A percentile compares a stretch with the other conserved stretches of the same genome.
phyloP scores from a whole-genome alignment of 1,140 invertebrate species.

The Episyrphus balteatus region DNA sequence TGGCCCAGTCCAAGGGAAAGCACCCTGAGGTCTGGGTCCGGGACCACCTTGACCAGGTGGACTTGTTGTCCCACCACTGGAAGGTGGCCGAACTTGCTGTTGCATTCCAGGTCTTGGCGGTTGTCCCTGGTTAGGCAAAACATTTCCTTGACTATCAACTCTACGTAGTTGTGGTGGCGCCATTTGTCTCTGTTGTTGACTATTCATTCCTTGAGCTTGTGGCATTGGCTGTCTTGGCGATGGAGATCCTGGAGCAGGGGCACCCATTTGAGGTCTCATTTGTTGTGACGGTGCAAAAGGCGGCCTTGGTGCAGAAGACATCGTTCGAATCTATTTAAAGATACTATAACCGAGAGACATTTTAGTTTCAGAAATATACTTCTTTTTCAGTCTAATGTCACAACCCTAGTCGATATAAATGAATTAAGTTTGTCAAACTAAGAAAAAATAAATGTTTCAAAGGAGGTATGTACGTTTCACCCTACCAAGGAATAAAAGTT shows the following conservation, averaged over 20 bases:
- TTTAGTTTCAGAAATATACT: no score
- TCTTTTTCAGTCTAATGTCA: no score
- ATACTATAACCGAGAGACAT: no score
- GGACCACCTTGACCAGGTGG: constrained; percentile 26
- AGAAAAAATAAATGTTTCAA: no score
- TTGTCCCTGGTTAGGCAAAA: constrained; percentile 23
- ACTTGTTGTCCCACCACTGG: constrained; percentile 17
- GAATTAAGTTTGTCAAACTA: no score
- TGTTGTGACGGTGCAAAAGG: background rate
- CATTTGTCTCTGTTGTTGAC: background rate
- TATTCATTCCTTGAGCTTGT: background rate
- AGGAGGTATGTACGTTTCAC: no score
- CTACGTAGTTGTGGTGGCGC: constrained; percentile 18
- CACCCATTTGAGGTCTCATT: background rate
- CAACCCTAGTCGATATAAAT: no score
- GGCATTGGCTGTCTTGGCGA: background rate
- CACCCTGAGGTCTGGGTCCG: constrained; percentile 14
- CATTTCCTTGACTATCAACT: constrained; percentile 30
- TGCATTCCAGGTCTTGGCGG: constrained; percentile 14
- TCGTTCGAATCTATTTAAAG: background rate
- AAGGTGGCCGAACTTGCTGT: constrained; percentile 16
- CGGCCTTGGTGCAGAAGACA: background rate
- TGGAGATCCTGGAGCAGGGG: background rate
- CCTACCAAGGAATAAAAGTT: no score
- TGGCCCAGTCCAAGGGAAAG: constrained; percentile 22